Evolutionary conservation across 2,113 vertebrate genomes (phyloP).

Genomic region (Elachura formosa): DNA sequence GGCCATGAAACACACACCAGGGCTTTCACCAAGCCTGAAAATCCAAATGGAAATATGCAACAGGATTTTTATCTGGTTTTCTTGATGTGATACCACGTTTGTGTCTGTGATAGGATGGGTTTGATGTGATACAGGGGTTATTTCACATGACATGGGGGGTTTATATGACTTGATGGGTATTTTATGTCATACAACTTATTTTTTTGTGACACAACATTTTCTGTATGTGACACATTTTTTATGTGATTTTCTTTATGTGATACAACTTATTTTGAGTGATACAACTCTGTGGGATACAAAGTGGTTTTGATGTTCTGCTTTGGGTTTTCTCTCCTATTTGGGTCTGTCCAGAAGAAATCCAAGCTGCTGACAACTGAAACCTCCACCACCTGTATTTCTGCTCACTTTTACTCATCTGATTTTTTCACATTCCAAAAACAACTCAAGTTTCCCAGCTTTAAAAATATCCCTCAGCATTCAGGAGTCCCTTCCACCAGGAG

Average conservation of each 20-base stretch:
- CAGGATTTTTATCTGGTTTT: neutral
- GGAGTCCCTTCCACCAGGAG: neutral
- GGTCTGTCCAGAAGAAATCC: neutral
- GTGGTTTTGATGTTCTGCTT: neutral
- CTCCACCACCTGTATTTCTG: neutral
- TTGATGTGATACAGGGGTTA: neutral
- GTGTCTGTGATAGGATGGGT: neutral
- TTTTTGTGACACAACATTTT: neutral
- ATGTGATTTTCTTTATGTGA: too few species aligned
- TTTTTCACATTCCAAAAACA: neutral
- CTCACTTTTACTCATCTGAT: neutral
- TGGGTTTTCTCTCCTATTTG: fast-evolving
- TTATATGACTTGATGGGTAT: neutral
- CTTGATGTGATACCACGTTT: fast-evolving
- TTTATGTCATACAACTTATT: too few species aligned
- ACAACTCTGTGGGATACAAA: neutral
- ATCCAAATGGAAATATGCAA: neutral
- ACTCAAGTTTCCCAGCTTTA: neutral
- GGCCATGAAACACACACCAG: neutral
- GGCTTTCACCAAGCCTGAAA: neutral
- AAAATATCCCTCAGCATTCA: neutral
- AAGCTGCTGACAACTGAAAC: neutral
- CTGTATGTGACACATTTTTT: too few species aligned
- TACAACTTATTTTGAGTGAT: neutral
- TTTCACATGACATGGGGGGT: fast-evolving